Evolutionary conservation across 2,888 invertebrate genomes (phyloP).

Genomic region (Strigamia maritima): DNA sequence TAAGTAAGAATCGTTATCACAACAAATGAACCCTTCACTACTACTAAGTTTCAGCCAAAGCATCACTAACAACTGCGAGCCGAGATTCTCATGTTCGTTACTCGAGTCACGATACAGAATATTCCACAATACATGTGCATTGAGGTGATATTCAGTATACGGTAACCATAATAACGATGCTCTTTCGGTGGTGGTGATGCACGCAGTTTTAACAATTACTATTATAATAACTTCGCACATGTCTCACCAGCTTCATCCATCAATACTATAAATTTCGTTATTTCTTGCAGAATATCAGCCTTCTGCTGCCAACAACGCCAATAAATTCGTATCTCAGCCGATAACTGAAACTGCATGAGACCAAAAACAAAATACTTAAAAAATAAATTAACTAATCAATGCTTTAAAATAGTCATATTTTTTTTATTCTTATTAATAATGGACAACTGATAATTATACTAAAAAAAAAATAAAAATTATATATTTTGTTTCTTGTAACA

Average conservation of each 20-base stretch:
- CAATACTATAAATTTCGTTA: background rate
- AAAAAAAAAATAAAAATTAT: background rate
- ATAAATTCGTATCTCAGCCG: background rate
- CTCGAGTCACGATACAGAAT: conserved; percentile 27
- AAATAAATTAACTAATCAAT: background rate
- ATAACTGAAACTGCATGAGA: background rate
- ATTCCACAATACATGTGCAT: conserved; percentile 28
- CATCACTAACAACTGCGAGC: background rate
- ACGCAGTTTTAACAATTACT: background rate
- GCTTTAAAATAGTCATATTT: background rate
- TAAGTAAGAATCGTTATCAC: background rate
- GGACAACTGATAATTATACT: background rate
- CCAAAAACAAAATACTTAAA: background rate
- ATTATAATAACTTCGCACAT: background rate
- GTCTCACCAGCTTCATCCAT: too few relatives aligned
- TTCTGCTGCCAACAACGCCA: background rate
- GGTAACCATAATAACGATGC: too few relatives aligned
- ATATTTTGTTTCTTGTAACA: background rate
- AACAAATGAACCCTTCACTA: background rate
- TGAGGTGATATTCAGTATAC: background rate
- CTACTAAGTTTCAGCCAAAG: background rate
- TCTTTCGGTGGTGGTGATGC: background rate
- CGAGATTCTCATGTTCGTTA: conserved; percentile 23
- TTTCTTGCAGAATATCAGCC: background rate
- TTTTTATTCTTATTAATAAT: background rate